Percentiles rank a stretch among this genome's conserved stretches.
These are phyloP conservation scores for Acrocephalus kingi DNA, from an alignment of 2,113 vertebrate genomes.

Conservation along the genomic window DNA sequence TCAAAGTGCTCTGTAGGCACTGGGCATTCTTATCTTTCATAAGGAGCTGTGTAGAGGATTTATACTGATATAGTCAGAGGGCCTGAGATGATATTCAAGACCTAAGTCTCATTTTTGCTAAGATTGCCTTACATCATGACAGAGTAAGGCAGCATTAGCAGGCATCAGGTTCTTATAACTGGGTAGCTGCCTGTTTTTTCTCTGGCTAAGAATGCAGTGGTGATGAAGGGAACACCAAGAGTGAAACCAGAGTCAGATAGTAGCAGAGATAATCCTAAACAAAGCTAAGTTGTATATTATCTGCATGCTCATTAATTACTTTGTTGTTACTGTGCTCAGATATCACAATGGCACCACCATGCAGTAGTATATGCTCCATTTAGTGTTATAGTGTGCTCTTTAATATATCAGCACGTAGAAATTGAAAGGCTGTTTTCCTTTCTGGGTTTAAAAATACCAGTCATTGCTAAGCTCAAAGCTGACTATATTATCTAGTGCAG, in stretches of 20 bases:
- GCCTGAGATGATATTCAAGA: background rate
- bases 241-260: background rate
- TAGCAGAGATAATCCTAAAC: background rate
- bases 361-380: background rate
- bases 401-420: background rate
- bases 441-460: background rate
- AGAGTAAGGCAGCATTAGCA: background rate
- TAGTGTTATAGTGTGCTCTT: background rate
- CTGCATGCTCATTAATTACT: background rate
- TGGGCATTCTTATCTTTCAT: background rate
- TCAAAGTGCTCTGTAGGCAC: background rate
- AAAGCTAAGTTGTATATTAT: background rate
- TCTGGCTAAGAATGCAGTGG: background rate
- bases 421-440: background rate
- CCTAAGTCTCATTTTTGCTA: background rate
- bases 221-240: background rate
- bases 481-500: background rate
- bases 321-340: background rate
- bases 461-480: background rate
- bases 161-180: background rate
- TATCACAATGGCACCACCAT: background rate
- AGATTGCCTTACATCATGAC: background rate
- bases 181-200: fast-evolving
- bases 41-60: background rate
- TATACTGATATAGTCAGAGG: background rate